Base-by-base conservation (phyloP, 1,140 invertebrate genomes). In the Drosophila sulfurigaster region DNA sequence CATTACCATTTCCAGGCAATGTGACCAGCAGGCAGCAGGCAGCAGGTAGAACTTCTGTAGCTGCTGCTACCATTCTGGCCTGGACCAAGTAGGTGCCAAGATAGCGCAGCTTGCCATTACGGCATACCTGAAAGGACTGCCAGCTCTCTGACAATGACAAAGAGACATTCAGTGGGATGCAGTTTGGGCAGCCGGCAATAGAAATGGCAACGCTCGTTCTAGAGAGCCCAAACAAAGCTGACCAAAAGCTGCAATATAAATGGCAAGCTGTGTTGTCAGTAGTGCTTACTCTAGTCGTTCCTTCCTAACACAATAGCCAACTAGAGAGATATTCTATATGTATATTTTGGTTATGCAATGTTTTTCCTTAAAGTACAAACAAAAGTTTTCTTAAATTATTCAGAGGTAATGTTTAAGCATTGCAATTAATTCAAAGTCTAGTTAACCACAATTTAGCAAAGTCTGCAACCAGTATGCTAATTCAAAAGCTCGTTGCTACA, bases 61-160 rank as follows among this genome's bases (percentile, higher is more conserved):
- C n/a, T 15, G 38, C 16, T 16, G 49, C 20, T 32, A 11, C 11
- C 6, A 7, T 25, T 5, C 6, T 54, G 28, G 5, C 7, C 0
- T 16, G 52, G 15, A 54, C 8, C 28, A 59, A 67, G 57, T 48
- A 41, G 64, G 72, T 69, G 72, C 20, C 32, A 63, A 75, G 66
- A 75, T 70, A 75, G 58, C 66, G 69, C 60, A 49, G 43, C 51
- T 35, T 48, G 69, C 69, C 35, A 65, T 65, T 71, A 75, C 51
- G 20, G 35, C 58, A 69, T 70, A 46, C 64, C 65, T 74, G 65
- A 56, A 74, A 75, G 15, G 66, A 52, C 72, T 69, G 72, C 51
- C 72, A 75, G 16, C 58, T 75, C 66, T 70, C 35, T 75, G 72
- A 75, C 72, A 75, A 75, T 75, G 72, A 75, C 66, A 75, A 75